A percentile compares a stretch with the other conserved stretches of the same genome.
These are phyloP conservation scores for Octomys mimax DNA, from an alignment of 2,797 vertebrate species.

Conservation along the genomic window DNA sequence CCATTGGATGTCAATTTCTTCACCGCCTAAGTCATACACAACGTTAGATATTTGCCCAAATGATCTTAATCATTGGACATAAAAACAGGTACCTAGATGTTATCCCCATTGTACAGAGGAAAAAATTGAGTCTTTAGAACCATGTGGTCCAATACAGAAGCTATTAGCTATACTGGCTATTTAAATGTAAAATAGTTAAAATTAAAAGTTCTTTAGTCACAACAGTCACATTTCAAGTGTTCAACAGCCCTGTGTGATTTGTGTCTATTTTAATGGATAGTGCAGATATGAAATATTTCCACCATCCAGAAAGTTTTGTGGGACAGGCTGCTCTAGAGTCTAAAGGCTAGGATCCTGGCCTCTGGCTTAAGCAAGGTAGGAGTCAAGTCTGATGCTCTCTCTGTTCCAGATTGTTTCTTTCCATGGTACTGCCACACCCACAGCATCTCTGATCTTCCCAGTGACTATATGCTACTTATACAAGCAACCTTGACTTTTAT, in stretches of 20 bases:
- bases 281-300: not conserved
- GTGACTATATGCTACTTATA: not conserved
- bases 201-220: not conserved
- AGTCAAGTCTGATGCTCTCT: not conserved
- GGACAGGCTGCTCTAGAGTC: not conserved
- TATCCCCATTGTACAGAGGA: not conserved
- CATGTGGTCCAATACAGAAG: not conserved
- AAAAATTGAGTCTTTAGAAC: slow-evolving; percentile 7
- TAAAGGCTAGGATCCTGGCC: not conserved
- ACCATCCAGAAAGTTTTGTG: not conserved
- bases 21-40: not conserved
- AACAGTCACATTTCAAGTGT: not conserved
- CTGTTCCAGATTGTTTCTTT: not conserved
- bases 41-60: too few relatives aligned
- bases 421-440: not conserved
- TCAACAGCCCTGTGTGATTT: not conserved
- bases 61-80: not conserved
- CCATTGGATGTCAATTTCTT: not conserved
- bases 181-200: not conserved
- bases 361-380: not conserved
- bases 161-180: not conserved
- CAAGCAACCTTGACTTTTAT: not conserved
- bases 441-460: not conserved
- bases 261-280: accelerated
- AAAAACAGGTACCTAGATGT: not conserved